A percentile compares a stretch with the other conserved stretches of the same genome.
Conservation (phyloP, 2,888 invertebrate species). For the Caenorhabditis panamensis region DNA sequence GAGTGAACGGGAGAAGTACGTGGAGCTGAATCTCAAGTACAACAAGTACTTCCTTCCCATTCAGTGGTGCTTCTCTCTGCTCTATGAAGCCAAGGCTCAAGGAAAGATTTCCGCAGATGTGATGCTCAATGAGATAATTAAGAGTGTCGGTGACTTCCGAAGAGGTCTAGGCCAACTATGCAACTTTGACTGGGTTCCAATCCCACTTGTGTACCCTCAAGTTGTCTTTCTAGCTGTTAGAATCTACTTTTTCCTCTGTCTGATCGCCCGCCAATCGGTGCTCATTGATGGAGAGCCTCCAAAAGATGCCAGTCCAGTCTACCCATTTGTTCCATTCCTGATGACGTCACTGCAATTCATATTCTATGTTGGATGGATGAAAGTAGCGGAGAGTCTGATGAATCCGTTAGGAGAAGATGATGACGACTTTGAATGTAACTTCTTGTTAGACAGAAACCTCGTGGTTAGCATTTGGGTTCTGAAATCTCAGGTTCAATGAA, state of each 20-base stretch:
- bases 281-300: constrained; percentile 71
- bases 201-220: constrained; percentile 70
- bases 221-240: constrained; percentile 69
- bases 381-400: constrained; percentile 68
- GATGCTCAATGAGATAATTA: constrained; percentile 72
- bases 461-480: constrained; percentile 72
- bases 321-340: constrained; percentile 72
- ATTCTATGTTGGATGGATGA: constrained; percentile 69
- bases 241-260: constrained; percentile 64
- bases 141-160: constrained; percentile 67
- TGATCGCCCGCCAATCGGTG: constrained; percentile 70
- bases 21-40: constrained; percentile 61
- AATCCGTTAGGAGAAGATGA: constrained; percentile 70
- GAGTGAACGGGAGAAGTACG: too few relatives aligned
- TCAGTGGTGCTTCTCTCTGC: constrained; percentile 72
- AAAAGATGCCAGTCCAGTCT: constrained; percentile 64
- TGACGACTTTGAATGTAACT: constrained; percentile 72
- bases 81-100: constrained; percentile 49
- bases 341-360: constrained; percentile 76
- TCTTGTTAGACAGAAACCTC: constrained; percentile 71
- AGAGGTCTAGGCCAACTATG: constrained; percentile 68
- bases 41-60: constrained; percentile 80
- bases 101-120: constrained; percentile 69
- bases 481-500: constrained; percentile 80
- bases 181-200: constrained; percentile 71